Conservation (phyloP, 1,140 invertebrate genomes). For the Halictus rubicundus region DNA sequence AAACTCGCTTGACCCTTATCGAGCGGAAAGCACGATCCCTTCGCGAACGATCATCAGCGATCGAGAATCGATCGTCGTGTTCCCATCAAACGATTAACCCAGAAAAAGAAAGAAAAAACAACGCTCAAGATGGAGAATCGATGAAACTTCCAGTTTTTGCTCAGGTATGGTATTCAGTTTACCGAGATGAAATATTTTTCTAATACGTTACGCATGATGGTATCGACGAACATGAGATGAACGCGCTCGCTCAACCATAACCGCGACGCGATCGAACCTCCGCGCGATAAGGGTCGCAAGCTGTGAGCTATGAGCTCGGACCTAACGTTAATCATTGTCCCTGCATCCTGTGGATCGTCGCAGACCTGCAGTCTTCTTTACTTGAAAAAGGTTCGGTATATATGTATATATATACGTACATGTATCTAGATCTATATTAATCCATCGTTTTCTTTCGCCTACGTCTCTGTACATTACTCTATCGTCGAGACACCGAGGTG, state of each 20-base stretch:
- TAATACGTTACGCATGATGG: too few species aligned
- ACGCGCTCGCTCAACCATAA: not conserved
- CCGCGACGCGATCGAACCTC: slow-evolving; percentile 10
- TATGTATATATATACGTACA: slow-evolving; percentile 56
- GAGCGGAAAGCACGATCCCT: not conserved
- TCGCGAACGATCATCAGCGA: slow-evolving; percentile 11
- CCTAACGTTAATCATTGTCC: slow-evolving; percentile 74
- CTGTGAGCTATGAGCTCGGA: slow-evolving; percentile 76
- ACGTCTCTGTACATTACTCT: slow-evolving; percentile 44
- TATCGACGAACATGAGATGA: too few species aligned
- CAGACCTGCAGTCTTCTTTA: slow-evolving; percentile 83
- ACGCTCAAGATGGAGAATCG: too few species aligned
- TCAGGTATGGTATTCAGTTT: too few species aligned
- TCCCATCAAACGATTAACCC: too few species aligned
- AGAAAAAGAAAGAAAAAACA: too few species aligned
- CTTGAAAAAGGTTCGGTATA: slow-evolving; percentile 80
- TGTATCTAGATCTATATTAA: slow-evolving; percentile 44
- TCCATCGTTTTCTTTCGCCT: slow-evolving; percentile 47
- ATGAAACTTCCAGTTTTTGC: too few species aligned
- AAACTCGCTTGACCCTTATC: slow-evolving; percentile 48
- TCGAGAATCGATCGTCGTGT: not conserved
- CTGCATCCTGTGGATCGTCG: slow-evolving; percentile 77
- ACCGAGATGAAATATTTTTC: too few species aligned
- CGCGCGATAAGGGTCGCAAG: slow-evolving; percentile 50
- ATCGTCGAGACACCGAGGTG: slow-evolving; percentile 1